These are phyloP conservation scores for Caenorhabditis macrosperma DNA, from an alignment of 2,888 invertebrate species.

Conservation along the genomic window DNA sequence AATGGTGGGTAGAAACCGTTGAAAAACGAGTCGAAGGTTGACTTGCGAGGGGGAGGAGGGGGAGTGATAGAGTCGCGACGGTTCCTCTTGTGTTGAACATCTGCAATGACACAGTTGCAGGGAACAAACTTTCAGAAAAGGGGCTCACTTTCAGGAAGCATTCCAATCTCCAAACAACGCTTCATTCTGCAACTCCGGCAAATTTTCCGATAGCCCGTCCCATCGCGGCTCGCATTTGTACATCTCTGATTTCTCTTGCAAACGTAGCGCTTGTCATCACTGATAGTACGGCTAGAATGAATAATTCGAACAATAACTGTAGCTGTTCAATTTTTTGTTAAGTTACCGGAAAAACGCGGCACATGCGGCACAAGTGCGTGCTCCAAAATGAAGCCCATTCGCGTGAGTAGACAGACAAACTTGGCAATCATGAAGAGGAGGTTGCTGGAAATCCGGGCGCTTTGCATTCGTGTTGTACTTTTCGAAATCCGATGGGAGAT, in stretches of 20 bases:
- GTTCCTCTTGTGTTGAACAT: conserved; percentile 77
- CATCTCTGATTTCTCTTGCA: conserved; percentile 77
- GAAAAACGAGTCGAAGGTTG: conserved; percentile 34
- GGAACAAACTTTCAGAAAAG: not conserved
- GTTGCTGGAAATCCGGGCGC: not conserved
- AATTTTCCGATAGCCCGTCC: conserved; percentile 78
- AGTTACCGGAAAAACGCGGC: conserved; percentile 73
- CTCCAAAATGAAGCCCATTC: conserved; percentile 79
- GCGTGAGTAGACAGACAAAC: conserved; percentile 77
- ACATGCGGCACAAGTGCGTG: conserved; percentile 78
- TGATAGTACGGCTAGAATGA: conserved; percentile 72
- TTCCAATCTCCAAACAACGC: conserved; percentile 77
- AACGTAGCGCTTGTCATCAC: conserved; percentile 75
- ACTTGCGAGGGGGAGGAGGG: conserved; percentile 22
- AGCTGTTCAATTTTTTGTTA: not conserved
- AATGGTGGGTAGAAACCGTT: conserved; percentile 31
- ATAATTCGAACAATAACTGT: not conserved
- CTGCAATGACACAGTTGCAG: conserved; percentile 24
- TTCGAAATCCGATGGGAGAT: not conserved
- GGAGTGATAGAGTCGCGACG: conserved; percentile 52
- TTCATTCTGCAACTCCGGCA: conserved; percentile 77
- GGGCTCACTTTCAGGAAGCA: conserved; percentile 78
- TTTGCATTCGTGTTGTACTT: conserved; percentile 22
- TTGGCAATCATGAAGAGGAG: conserved; percentile 47
- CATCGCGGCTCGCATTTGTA: conserved; percentile 70